Percentiles rank a stretch among this genome's conserved stretches.
These are phyloP conservation scores for Torymus texanus DNA, from an alignment of 2,888 invertebrate species.

Conservation along the genomic window DNA sequence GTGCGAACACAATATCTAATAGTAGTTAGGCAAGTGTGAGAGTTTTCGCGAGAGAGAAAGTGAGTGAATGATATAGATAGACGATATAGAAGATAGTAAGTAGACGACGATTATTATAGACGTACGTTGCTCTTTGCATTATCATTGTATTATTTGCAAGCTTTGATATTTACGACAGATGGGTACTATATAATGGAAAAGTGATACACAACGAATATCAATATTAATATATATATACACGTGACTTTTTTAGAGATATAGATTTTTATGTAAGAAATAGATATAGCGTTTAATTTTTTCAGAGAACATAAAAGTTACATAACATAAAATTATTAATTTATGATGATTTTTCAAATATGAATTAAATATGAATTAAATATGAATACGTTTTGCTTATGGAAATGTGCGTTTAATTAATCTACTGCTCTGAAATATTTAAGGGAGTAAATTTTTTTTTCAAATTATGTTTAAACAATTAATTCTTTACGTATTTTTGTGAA, in stretches of 20 bases:
- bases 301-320: conserved; percentile 34
- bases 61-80: background rate
- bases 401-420: too few relatives aligned
- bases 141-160: conserved; percentile 31
- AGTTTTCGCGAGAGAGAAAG: background rate
- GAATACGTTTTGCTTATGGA: background rate
- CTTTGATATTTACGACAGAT: conserved; percentile 18
- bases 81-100: too few relatives aligned
- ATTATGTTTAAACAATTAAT: too few relatives aligned
- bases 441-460: too few relatives aligned
- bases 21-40: background rate
- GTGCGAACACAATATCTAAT: background rate
- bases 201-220: conserved; percentile 1
- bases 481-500: too few relatives aligned
- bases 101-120: background rate
- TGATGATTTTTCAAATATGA: background rate
- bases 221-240: conserved; percentile 9
- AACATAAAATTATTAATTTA: background rate
- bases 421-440: too few relatives aligned
- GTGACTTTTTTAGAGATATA: background rate
- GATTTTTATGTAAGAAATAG: background rate
- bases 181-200: conserved; percentile 19
- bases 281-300: background rate
- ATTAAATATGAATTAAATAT: background rate
- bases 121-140: conserved; percentile 23